A percentile compares a stretch with the other conserved stretches of the same genome.
Conservation (phyloP, 2,797 vertebrate genomes). For the Hydrophis major region DNA sequence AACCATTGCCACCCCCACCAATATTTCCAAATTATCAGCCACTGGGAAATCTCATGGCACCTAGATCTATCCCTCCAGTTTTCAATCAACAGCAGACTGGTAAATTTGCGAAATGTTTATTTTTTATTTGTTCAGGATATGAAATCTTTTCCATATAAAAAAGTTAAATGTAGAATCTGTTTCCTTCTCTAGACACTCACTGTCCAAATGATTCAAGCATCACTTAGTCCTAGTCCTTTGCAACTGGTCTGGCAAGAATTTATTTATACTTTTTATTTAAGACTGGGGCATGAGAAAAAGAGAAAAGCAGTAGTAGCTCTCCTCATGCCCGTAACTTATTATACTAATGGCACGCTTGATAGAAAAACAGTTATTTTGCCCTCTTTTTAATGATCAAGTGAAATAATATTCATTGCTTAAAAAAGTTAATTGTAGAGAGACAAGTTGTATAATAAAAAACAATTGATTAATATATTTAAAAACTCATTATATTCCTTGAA, state of each 20-base stretch:
- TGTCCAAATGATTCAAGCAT: neutral
- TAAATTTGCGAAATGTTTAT: constrained; percentile 58
- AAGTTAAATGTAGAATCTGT: neutral
- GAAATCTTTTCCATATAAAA: neutral
- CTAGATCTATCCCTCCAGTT: constrained; percentile 79
- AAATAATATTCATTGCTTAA: neutral
- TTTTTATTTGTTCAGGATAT: neutral
- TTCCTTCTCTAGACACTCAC: neutral
- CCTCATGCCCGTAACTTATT: neutral
- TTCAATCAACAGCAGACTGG: constrained; percentile 79
- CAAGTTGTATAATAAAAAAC: neutral
- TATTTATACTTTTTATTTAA: neutral
- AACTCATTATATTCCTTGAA: neutral
- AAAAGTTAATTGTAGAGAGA: neutral
- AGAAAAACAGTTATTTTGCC: neutral
- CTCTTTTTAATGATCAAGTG: neutral
- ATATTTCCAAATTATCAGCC: constrained; percentile 81
- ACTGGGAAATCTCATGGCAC: constrained; percentile 74
- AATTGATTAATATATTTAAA: neutral
- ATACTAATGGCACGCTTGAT: neutral
- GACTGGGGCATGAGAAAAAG: neutral
- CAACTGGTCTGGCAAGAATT: neutral
- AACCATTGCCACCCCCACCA: constrained; percentile 79
- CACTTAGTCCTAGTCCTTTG: neutral
- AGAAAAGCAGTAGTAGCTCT: neutral